Evolutionary conservation across 2,113 vertebrate species (phyloP).

Genomic region (Eudorcas thomsonii): DNA sequence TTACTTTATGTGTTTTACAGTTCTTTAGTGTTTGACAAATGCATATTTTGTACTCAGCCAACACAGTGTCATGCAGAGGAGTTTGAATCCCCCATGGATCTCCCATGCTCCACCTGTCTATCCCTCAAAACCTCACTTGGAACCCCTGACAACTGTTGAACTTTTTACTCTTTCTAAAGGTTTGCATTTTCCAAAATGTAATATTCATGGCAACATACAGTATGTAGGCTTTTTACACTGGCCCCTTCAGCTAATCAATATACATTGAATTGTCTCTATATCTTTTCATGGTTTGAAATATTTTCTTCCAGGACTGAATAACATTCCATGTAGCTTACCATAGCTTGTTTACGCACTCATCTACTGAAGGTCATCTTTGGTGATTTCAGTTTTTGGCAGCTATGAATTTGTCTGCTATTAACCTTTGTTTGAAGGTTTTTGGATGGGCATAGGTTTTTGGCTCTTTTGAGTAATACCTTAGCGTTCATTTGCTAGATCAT

Average conservation of each 20-base stretch:
- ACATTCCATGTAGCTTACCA: neutral
- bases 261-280: neutral
- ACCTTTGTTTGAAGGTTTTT: neutral
- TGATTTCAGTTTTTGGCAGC: neutral
- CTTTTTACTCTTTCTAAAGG: neutral
- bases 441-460: neutral
- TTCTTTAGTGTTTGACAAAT: neutral
- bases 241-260: neutral
- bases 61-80: fast-evolving
- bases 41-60: neutral
- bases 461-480: neutral
- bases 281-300: neutral
- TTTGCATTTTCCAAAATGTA: neutral
- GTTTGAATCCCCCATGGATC: neutral
- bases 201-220: neutral
- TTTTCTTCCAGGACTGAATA: neutral
- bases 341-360: neutral
- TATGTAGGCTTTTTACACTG: neutral
- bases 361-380: neutral
- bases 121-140: neutral
- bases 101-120: neutral
- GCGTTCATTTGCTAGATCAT: neutral
- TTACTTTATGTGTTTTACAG: neutral
- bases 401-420: neutral
- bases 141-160: neutral